Conservation (phyloP, 2,113 vertebrate species). For the Corynorhinus townsendii region DNA sequence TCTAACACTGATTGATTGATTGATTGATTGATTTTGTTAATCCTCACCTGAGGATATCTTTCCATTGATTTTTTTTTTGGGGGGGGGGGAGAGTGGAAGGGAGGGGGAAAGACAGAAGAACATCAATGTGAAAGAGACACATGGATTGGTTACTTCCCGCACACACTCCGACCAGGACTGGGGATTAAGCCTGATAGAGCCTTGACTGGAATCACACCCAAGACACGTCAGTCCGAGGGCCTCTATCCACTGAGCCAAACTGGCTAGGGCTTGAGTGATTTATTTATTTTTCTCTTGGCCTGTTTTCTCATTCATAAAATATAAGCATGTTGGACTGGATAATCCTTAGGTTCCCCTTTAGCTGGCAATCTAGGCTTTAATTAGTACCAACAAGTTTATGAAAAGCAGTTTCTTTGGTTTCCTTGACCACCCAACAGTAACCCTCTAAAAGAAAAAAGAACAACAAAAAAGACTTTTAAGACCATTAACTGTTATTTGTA, state of each 20-base stretch:
- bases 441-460: background rate
- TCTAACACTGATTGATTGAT: background rate
- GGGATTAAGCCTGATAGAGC: too few relatives aligned
- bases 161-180: too few relatives aligned
- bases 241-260: too few relatives aligned
- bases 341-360: background rate
- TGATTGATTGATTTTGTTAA: background rate
- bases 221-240: too few relatives aligned
- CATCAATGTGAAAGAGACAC: too few relatives aligned
- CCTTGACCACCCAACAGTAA: conserved; percentile 19
- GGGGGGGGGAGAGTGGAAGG: too few relatives aligned
- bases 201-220: too few relatives aligned
- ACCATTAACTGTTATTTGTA: background rate
- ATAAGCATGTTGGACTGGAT: background rate
- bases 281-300: background rate
- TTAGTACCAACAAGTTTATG: background rate
- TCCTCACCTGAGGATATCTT: too few relatives aligned
- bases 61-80: too few relatives aligned
- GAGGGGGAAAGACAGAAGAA: too few relatives aligned
- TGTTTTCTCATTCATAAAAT: conserved; percentile 46
- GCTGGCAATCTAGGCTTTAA: conserved; percentile 1
- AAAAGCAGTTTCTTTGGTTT: conserved; percentile 33
- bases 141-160: too few relatives aligned
- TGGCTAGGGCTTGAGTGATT: too few relatives aligned
- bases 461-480: background rate